Evolutionary conservation across 2,888 invertebrate species (phyloP), one percentile per base, ranked within the genome.

Genomic region (Dyspetes luteomarginatus): DNA sequence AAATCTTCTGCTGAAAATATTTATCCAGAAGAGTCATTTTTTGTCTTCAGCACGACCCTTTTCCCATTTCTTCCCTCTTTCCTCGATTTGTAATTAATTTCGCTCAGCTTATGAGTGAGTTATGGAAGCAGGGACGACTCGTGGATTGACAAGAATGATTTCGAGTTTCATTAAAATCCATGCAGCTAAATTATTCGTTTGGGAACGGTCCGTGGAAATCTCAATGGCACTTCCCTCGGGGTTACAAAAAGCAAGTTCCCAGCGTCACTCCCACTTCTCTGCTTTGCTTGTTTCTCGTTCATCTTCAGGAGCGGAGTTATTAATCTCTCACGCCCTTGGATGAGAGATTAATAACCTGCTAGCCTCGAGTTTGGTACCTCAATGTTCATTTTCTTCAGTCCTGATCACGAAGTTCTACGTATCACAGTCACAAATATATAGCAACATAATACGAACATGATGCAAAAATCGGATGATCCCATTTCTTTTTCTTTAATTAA

Each of bases 111-210:
- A 24, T 55, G 24, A 68, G n/a, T 17, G 12, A 68, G 41, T 15
- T n/a, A 55, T 2, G n/a, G 43, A 12, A 28, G 50, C 30, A 17
- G 28, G 45, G 19, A 4, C 0, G 36, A 12, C 22, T 22, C 19
- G 30, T 17, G 36, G 45, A 45, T 45, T 30, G 30, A 43, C 24
- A 43, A 15, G 30, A 36, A 22, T 24, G 52, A n/a, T 43, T 12
- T 1, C 5, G 26, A 17, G 45, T 28, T 65, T 19, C 50, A 48
- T 22, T 64, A 45, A 65, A 45, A 36, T n/a, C 30, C 28, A 43
- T 45, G 56, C 55, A 17, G 48, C 45, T 74, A 56, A 65, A 74
- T 74, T 74, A 74, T 30, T 30, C 74, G 52, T 19, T 60, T 19
- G 30, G 36, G 71, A 60, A 64, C 28, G 17, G 43, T 9, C 28